Conservation (phyloP, 2,113 vertebrate species). For the Elephantulus edwardii region DNA sequence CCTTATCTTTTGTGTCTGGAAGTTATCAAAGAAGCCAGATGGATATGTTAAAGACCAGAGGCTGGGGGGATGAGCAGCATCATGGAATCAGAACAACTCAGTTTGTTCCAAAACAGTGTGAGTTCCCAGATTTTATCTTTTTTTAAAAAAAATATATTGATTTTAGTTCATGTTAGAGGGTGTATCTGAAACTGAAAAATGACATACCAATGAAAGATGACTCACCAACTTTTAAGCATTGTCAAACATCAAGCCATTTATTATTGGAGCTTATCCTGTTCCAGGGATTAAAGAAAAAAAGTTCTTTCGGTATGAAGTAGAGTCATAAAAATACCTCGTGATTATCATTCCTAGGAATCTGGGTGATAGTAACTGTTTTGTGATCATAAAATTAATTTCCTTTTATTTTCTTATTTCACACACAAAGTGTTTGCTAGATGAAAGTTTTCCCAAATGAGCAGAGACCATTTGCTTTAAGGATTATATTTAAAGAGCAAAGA, state of each 20-base stretch:
- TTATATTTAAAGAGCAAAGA: constrained; percentile 18
- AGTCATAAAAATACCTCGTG: constrained; percentile 27
- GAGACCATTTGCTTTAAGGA: constrained; percentile 17
- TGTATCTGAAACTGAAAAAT: constrained; percentile 13
- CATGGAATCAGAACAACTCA: constrained; percentile 50
- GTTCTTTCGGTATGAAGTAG: constrained; percentile 26
- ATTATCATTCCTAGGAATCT: background rate
- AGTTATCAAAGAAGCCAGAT: constrained; percentile 67
- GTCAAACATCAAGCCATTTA: background rate
- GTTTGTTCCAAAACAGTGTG: constrained; percentile 78
- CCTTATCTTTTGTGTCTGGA: constrained; percentile 61
- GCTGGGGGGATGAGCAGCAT: constrained; percentile 59
- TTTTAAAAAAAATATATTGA: constrained; percentile 36
- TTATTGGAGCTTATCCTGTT: background rate
- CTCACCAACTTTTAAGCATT: background rate
- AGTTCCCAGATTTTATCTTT: constrained; percentile 50
- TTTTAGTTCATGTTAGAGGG: background rate
- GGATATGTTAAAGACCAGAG: constrained; percentile 68
- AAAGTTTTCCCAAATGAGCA: constrained; percentile 14
- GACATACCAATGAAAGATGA: background rate
- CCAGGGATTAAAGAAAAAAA: constrained; percentile 21
- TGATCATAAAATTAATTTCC: background rate
- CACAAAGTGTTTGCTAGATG: background rate
- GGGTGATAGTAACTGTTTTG: constrained; percentile 10
- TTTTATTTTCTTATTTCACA: constrained; percentile 5